Evolutionary conservation across 2,113 vertebrate genomes (phyloP), one percentile per base, ranked within the genome.

Genomic region (Bolborhynchus lineola): DNA sequence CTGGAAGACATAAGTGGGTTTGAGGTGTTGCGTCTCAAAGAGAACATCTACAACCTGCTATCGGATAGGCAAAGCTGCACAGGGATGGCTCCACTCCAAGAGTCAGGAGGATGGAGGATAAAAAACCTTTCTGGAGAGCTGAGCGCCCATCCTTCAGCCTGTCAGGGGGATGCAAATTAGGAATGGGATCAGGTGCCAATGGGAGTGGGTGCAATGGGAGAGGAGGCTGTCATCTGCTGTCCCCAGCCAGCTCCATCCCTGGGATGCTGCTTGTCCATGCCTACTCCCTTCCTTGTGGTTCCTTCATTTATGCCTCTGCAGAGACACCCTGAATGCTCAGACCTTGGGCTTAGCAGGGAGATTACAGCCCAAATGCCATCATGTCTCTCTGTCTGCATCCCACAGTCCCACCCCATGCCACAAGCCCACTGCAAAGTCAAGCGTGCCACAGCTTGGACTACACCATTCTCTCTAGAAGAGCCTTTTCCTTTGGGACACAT

Each of bases 1-100:
- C 99, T 98, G 85, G 55, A 46, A 95, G 59, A 78, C n/a, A 94
- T 12, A 47, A 88, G 25, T 1, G 13, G 28, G 31, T 35, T 91
- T 93, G 23, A 49, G 64, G 31, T 15, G 14, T 49, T 28, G 17
- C 9, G 7, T 1, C 28, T 76, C 12, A 2, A 69, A 4, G 13
- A 25, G 16, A 16, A 21, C 7, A 5, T 14, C 25, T 41, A 44
- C 72, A 19, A 39, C 33, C 82, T 17, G 37, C 28, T 47, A 6
- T 16, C 0, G 2, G 50, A 53, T 8, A 39, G 50, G 37, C 24
- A 37, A 71, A 90, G 29, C 11, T 35, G 60, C 0, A 0, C 4
- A 7, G 64, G 13, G 21, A 25, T 1, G 4, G 62, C 7, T 84
- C 68, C 50, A 35, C 64, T 44, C 37, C 7, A 17, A 23, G 18